Conservation (phyloP, 2,797 vertebrate species). For the Natrix natrix region DNA sequence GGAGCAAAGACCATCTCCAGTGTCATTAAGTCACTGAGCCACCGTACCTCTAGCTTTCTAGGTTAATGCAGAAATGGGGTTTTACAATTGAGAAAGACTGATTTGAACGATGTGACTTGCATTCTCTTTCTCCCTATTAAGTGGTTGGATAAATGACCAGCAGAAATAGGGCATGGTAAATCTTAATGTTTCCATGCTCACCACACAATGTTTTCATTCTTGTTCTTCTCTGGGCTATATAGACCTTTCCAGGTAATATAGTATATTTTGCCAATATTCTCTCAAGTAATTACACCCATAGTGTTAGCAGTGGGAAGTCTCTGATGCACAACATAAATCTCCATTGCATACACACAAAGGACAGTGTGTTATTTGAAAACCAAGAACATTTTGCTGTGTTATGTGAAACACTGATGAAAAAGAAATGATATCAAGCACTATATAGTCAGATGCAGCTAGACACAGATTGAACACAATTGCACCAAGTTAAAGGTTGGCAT, state of each 20-base stretch:
- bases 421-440: conserved; percentile 35
- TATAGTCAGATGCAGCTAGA: conserved; percentile 43
- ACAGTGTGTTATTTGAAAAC: not conserved
- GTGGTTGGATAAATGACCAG: not conserved
- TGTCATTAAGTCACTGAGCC: not conserved
- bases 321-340: not conserved
- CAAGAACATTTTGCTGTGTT: not conserved
- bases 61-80: not conserved
- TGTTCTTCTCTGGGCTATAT: not conserved
- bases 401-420: not conserved
- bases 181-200: not conserved
- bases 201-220: not conserved
- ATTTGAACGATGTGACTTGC: not conserved
- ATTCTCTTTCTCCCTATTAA: not conserved
- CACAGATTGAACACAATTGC: conserved; percentile 29
- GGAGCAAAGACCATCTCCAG: not conserved
- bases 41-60: not conserved
- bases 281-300: not conserved
- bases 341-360: not conserved
- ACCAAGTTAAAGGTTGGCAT: conserved; percentile 35
- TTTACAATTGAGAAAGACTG: not conserved
- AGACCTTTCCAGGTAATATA: not conserved
- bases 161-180: not conserved
- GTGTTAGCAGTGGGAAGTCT: not conserved
- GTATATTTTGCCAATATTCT: not conserved